Conservation (phyloP, 2,113 vertebrate genomes). For the Clarias batrachus region DNA sequence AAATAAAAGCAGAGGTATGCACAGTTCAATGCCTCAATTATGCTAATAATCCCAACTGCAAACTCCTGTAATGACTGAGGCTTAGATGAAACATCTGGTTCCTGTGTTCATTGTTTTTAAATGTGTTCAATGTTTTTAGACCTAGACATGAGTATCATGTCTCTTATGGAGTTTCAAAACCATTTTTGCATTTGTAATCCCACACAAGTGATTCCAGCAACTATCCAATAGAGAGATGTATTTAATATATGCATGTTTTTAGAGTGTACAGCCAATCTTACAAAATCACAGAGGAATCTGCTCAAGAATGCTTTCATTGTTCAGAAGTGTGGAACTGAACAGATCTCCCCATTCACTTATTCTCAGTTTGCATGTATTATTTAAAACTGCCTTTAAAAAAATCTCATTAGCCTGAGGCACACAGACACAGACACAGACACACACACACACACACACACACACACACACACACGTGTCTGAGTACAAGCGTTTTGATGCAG, state of each 20-base stretch:
- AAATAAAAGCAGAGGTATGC: neutral
- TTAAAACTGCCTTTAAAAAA: neutral
- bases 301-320: neutral
- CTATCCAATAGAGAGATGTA: neutral
- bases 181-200: neutral
- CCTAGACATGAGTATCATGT: neutral
- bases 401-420: neutral
- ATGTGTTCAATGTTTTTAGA: neutral
- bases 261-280: neutral
- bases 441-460: neutral
- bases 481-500: constrained; percentile 30
- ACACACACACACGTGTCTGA: neutral
- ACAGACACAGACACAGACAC: neutral
- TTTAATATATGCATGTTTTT: neutral
- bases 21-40: neutral
- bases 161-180: neutral
- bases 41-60: neutral
- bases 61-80: constrained; percentile 1
- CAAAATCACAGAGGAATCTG: neutral
- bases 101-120: neutral
- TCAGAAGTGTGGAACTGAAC: neutral
- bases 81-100: neutral
- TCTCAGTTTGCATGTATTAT: neutral
- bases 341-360: no score
- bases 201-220: neutral